These are phyloP conservation scores for Poecile atricapillus DNA, from an alignment of 2,113 vertebrate species.

Conservation along the genomic window DNA sequence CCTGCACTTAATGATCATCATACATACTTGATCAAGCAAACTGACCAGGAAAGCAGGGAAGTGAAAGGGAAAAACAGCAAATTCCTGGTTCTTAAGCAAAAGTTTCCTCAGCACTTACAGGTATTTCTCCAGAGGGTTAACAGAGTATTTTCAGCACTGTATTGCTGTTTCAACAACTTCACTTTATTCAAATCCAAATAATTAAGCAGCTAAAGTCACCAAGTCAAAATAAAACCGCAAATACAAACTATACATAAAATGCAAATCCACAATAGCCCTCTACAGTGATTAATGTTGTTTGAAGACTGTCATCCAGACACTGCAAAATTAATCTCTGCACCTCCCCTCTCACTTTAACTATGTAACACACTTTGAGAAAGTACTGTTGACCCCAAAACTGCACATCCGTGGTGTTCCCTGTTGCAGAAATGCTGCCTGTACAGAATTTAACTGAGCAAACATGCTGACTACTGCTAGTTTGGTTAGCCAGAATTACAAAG, in stretches of 20 bases:
- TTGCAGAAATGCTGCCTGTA: neutral
- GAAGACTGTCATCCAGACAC: neutral
- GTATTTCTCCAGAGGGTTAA: constrained; percentile 54
- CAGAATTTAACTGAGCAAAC: neutral
- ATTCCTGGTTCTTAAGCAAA: neutral
- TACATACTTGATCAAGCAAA: neutral
- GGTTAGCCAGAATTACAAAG: neutral
- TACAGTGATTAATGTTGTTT: neutral
- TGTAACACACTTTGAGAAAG: neutral
- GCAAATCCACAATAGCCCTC: neutral
- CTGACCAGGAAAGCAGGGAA: neutral
- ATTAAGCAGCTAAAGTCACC: neutral
- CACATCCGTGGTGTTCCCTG: neutral
- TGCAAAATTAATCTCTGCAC: neutral
- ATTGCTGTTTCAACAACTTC: neutral
- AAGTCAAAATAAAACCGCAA: neutral
- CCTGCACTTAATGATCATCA: neutral
- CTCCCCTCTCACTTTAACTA: neutral
- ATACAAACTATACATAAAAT: neutral
- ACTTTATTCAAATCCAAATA: neutral
- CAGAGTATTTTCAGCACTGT: neutral
- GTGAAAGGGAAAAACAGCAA: neutral
- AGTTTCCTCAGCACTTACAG: constrained; percentile 30
- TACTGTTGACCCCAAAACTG: neutral
- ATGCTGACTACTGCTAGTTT: neutral